Base-by-base conservation (phyloP, 1,140 invertebrate species). In the Drosophila triauraria region DNA sequence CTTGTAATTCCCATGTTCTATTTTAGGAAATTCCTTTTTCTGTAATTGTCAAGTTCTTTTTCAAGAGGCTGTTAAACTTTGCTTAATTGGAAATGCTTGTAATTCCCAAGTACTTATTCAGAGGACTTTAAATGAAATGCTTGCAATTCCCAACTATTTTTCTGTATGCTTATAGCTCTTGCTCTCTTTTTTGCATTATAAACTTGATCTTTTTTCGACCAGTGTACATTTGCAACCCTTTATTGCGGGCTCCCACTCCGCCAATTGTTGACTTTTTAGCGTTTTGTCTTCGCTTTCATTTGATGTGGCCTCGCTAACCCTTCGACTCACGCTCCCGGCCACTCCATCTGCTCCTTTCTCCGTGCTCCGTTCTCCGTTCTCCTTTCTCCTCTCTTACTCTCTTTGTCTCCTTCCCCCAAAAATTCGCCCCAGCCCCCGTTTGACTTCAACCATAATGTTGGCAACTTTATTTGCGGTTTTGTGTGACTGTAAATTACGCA, bases 401-500 rank as follows among this genome's bases (percentile, higher is more conserved):
- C 5, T 38, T 17, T 38, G 10, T 25, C 13, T 30, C 17, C 12
- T 17, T 20, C 23, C 23, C 12, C 57, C 20, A 3, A n/a, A 46
- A 35, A 12, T 5, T 20, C 13, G 4, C 42, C 30, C 44, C 32
- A n/a, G 44, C n/a, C 38, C 15, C 20, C 15, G 15, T 23, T 43
- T 15, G 46, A 32, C 20, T 68, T 58, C 48, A 51, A 64, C 83
- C 82, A 75, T 84, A 84, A 81, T 81, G 83, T 87, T 83, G 80
- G 80, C 85, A 87, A 83, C 71, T 87, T 87, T 87, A 87, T 87
- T 87, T 87, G 83, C 83, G 83, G 83, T 87, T 87, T 87, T 88
- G 84, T 88, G 80, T 75, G 79, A 80, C 83, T 86, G 83, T 86
- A 88, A 86, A 87, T 86, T 88, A 86, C 83, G 69, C 84, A 86